Evolutionary conservation across 2,113 vertebrate species (phyloP).

Genomic region (Leucopsar rothschildi): DNA sequence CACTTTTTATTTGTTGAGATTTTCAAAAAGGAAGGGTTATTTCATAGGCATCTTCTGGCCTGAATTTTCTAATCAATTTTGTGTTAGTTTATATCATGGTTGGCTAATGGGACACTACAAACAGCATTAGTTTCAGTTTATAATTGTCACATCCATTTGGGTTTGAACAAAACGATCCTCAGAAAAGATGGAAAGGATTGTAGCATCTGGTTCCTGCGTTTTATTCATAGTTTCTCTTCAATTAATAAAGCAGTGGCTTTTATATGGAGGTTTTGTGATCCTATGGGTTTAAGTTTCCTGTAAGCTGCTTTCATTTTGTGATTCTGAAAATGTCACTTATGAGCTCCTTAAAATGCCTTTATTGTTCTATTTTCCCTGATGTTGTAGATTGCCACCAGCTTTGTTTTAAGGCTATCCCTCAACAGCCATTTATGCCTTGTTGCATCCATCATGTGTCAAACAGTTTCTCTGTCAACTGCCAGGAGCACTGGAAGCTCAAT

Average conservation of each 20-base stretch:
- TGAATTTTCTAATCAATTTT: not conserved
- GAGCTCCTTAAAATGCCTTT: not conserved
- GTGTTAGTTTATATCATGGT: not conserved
- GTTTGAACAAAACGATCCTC: not conserved
- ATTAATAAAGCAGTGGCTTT: not conserved
- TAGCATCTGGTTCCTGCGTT: not conserved
- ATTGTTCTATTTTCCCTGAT: not conserved
- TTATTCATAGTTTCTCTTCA: not conserved
- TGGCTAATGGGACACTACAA: not conserved
- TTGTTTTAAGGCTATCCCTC: slow-evolving; percentile 19
- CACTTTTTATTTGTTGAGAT: not conserved
- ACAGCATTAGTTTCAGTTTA: not conserved
- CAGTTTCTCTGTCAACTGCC: not conserved
- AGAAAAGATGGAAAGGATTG: not conserved
- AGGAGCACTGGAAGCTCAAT: not conserved
- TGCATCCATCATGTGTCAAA: slow-evolving; percentile 23
- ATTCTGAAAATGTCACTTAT: not conserved
- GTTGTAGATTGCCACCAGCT: not conserved
- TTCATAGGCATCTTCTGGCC: not conserved
- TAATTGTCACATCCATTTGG: not conserved
- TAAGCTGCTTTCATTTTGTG: not conserved
- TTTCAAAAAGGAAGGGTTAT: not conserved
- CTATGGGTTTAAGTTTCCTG: not conserved
- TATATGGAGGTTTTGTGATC: not conserved
- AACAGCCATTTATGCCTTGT: slow-evolving; percentile 24